These are phyloP conservation scores for Amphiura filiformis DNA, from an alignment of 35 echinoderm and acorn worm species.

Conservation along the genomic window DNA sequence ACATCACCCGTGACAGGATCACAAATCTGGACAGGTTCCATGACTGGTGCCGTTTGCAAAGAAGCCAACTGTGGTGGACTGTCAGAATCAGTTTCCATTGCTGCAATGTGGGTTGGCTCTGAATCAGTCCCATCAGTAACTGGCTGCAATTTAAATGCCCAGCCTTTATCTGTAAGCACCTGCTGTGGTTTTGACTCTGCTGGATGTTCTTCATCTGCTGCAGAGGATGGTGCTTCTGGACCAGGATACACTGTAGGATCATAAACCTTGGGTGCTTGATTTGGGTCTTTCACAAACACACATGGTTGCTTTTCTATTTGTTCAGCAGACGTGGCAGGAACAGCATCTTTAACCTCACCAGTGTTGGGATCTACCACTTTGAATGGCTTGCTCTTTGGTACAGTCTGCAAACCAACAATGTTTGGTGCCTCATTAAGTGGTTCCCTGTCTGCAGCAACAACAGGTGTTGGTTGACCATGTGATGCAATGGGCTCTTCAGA, in stretches of 20 bases:
- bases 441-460: not conserved
- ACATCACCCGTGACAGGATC: slow-evolving; percentile 21
- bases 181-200: not conserved
- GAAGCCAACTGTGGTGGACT: not conserved
- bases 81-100: not conserved
- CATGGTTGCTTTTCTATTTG: not conserved
- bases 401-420: not conserved
- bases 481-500: not conserved
- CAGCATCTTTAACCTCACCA: slow-evolving; percentile 2
- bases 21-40: not conserved
- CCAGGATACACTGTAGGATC: not conserved
- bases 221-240: not conserved
- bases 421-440: not conserved
- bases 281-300: not conserved
- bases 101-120: not conserved
- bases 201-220: not conserved
- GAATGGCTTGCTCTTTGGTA: not conserved
- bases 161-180: not conserved
- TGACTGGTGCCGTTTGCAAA: not conserved
- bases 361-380: not conserved
- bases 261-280: not conserved
- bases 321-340: not conserved
- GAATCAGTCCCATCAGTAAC: not conserved
- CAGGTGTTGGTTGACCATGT: too few species aligned
- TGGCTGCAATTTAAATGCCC: not conserved